Percentiles rank a stretch among this genome's conserved stretches.
These are phyloP conservation scores for Synaphobranchus kaupii DNA, from an alignment of 2,797 vertebrate species.

Conservation along the genomic window DNA sequence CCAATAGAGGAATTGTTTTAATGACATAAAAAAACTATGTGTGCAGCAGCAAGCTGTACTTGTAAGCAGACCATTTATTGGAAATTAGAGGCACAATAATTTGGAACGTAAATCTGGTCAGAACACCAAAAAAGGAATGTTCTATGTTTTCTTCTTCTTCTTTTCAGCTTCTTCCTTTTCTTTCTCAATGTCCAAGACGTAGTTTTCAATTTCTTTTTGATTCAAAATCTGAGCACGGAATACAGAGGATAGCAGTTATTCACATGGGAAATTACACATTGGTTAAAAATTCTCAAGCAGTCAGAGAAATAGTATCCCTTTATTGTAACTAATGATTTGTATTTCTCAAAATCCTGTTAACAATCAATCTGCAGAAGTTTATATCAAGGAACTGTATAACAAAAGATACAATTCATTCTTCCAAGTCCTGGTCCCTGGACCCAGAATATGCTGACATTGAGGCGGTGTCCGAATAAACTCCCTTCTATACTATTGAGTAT, in stretches of 20 bases:
- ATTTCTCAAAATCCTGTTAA: background rate
- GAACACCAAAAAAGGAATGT: background rate
- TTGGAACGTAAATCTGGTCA: background rate
- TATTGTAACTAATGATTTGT: background rate
- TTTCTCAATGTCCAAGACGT: constrained; percentile 81
- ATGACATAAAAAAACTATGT: background rate
- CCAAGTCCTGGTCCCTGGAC: no score
- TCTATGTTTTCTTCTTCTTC: constrained; percentile 74
- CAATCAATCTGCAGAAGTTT: background rate
- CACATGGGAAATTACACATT: background rate
- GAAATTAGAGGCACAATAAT: background rate
- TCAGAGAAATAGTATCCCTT: background rate
- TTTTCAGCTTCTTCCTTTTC: constrained; percentile 85
- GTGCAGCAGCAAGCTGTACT: background rate
- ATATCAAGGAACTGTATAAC: background rate
- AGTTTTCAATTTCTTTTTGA: constrained; percentile 81
- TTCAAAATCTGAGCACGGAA: constrained; percentile 70
- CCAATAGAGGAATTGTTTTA: background rate
- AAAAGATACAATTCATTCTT: no score
- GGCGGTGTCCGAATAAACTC: no score
- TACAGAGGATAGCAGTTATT: background rate
- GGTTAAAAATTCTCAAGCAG: background rate
- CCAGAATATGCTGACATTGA: no score
- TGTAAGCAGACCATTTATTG: constrained; percentile 11
- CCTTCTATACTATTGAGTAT: no score